These are phyloP conservation scores for Cynodonichthys magdalenae DNA, from an alignment of 2,797 vertebrate genomes.

Conservation along the genomic window DNA sequence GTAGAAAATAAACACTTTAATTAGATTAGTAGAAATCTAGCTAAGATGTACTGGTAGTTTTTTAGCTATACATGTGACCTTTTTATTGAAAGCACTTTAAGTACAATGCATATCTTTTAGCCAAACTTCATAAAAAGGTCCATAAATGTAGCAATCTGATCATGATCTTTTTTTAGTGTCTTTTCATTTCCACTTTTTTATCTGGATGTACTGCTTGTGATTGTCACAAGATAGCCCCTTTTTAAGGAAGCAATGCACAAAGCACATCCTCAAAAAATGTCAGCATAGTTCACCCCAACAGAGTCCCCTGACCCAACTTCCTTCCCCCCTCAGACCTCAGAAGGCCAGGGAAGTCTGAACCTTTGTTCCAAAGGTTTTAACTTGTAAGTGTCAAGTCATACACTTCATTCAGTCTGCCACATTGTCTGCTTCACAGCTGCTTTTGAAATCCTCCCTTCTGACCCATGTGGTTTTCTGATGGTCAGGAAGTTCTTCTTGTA, in stretches of 20 bases:
- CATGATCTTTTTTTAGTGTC: neutral
- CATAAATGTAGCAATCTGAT: neutral
- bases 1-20: conserved; percentile 3
- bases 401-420: conserved; percentile 29
- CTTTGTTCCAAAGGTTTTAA: conserved; percentile 41
- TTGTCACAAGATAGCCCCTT: conserved; percentile 3
- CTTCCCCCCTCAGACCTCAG: conserved; percentile 59
- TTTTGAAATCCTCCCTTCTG: conserved; percentile 11
- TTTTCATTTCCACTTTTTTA: neutral
- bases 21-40: neutral
- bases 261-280: conserved; percentile 10
- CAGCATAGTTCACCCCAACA: conserved; percentile 8
- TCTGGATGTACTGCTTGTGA: neutral
- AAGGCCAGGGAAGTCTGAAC: conserved; percentile 57
- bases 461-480: conserved; percentile 13
- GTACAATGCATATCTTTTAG: neutral
- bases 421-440: conserved; percentile 6
- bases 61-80: neutral
- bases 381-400: conserved; percentile 32
- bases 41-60: neutral
- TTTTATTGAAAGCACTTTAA: neutral
- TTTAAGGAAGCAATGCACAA: conserved; percentile 62
- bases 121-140: too few species aligned
- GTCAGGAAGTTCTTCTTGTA: conserved; percentile 26
- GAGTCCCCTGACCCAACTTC: conserved; percentile 59